A percentile compares a stretch with the other conserved stretches of the same genome.
These are phyloP conservation scores for Pemphredon lugubris DNA, from an alignment of 2,888 invertebrate species.

Conservation along the genomic window DNA sequence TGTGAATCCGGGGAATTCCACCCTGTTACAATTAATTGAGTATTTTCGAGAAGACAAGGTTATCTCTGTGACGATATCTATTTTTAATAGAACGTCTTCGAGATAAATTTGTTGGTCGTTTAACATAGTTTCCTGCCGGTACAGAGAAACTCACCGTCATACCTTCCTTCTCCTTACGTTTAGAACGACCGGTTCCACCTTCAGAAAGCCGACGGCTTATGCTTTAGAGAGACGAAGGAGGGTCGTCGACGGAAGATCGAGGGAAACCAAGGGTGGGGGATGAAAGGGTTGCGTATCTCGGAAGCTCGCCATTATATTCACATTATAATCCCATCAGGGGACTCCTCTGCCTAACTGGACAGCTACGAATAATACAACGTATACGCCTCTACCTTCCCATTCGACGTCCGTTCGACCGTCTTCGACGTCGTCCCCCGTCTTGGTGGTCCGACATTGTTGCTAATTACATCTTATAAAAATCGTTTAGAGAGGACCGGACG, in stretches of 20 bases:
- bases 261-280: conserved; percentile 37
- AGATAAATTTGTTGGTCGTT: too few species aligned
- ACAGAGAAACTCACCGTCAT: conserved; percentile 54
- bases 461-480: too few species aligned
- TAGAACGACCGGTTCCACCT: conserved; percentile 36
- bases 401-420: conserved; percentile 37
- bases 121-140: too few species aligned
- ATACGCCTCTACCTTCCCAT: conserved; percentile 46
- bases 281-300: conserved; percentile 73
- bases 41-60: too few species aligned
- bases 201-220: conserved; percentile 46
- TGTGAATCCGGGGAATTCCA: too few species aligned
- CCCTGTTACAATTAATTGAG: too few species aligned
- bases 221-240: conserved; percentile 42
- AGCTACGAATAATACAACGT: conserved; percentile 70
- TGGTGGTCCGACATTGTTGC: too few species aligned
- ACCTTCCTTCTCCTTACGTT: conserved; percentile 31
- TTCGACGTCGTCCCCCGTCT: too few species aligned
- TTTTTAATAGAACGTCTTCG: too few species aligned
- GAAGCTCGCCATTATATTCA: conserved; percentile 79
- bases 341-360: conserved; percentile 72
- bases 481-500: too few species aligned
- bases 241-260: conserved; percentile 45
- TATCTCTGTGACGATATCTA: too few species aligned
- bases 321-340: conserved; percentile 79